Evolutionary conservation across 2,797 vertebrate species (phyloP), one percentile per base, ranked within the genome.

Genomic region (Argentina silus): DNA sequence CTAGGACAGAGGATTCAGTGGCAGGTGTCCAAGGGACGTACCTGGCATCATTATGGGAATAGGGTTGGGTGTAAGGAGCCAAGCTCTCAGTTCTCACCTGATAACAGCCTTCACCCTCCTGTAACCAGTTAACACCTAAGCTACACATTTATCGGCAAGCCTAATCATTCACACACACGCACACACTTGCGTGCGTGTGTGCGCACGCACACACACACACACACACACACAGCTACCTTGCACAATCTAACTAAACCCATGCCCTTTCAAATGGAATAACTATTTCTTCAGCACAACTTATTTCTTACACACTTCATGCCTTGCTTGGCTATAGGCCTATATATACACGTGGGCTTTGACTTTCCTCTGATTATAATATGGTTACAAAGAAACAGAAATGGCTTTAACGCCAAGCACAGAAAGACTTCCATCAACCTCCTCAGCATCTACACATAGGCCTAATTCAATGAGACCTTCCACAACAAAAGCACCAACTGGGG

Each of bases 401-500:
- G 4, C 27, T 36, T 36, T 1, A 36, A 36, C 27, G 4, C 27
- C 27, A 36, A 36, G 27, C 27, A 36, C 4, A 36, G 27, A 36
- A 36, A 36, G 27, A 53, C 50, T n/a, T 6, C 50, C 15, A 2
- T 53, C 27, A 36, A 4, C 27, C 27, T 36, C 27, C 27, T 36
- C 27, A 36, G 27, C 27, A 36, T 36, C 4, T 36, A 36, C 27
- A 55, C 45, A 47, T 63, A 21, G 27, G 60, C 9, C 62, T 67
- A 64, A 75, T n/a, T 19, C 48, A 7, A 21, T 1, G 17, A 60
- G 15, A 70, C 36, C 63, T 56, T 0, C 43, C 51, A 17, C 1
- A 9, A 73, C 60, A 82, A 74, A 74, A 77, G 56, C 75, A 77
- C 69, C 44, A 71, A 74, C 69, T 71, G 17, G 10, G 23, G 53